These are phyloP conservation scores for Gastracanthus pulcherrimus DNA, from an alignment of 2,888 invertebrate genomes.

Conservation along the genomic window DNA sequence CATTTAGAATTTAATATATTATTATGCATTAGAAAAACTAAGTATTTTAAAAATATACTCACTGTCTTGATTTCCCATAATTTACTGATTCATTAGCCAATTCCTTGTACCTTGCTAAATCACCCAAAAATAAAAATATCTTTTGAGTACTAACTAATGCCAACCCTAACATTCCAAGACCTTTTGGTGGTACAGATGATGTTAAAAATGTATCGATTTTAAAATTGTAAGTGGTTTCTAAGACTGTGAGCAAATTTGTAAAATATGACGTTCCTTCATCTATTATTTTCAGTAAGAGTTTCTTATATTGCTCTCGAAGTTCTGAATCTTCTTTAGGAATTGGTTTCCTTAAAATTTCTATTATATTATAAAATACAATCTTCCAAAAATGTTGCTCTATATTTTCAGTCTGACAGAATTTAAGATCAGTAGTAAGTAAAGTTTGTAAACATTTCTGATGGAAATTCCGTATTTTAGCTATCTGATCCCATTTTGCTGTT, in stretches of 20 bases:
- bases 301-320: slow-evolving; percentile 83
- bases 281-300: slow-evolving; percentile 84
- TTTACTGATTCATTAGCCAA: slow-evolving; percentile 89
- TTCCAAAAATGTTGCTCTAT: slow-evolving; percentile 96
- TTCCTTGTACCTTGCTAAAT: slow-evolving; percentile 94
- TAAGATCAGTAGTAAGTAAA: slow-evolving; percentile 87
- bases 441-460: slow-evolving; percentile 84
- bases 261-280: slow-evolving; percentile 90
- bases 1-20: neutral
- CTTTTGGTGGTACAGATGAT: slow-evolving; percentile 79
- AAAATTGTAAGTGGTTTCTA: slow-evolving; percentile 88
- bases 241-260: slow-evolving; percentile 84
- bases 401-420: slow-evolving; percentile 91
- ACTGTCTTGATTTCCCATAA: slow-evolving; percentile 88
- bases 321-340: slow-evolving; percentile 81
- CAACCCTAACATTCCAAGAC: slow-evolving; percentile 84
- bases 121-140: slow-evolving; percentile 92
- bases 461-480: slow-evolving; percentile 82
- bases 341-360: slow-evolving; percentile 88
- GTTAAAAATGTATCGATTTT: slow-evolving; percentile 82
- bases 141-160: slow-evolving; percentile 93
- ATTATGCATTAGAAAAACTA: neutral
- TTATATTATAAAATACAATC: slow-evolving; percentile 91
- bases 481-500: slow-evolving; percentile 83
- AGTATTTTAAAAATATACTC: slow-evolving; percentile 69